Evolutionary conservation across 2,797 vertebrate genomes (phyloP).

Genomic region (Diplodus puntazzo): DNA sequence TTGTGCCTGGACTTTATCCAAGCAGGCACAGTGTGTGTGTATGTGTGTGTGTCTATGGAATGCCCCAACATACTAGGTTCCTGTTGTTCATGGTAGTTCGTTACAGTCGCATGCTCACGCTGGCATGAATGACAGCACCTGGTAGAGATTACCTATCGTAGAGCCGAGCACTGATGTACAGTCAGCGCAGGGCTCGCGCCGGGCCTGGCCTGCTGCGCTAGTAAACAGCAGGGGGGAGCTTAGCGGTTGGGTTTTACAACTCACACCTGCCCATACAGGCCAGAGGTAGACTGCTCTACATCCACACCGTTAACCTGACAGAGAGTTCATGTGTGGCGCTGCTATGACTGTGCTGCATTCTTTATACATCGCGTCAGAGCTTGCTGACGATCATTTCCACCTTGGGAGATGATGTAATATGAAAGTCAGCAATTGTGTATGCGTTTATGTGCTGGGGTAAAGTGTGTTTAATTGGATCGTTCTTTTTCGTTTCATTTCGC

Average conservation of each 20-base stretch:
- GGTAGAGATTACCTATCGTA: constrained; percentile 65
- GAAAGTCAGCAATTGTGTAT: constrained; percentile 29
- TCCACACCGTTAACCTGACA: constrained; percentile 44
- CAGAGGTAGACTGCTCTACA: constrained; percentile 50
- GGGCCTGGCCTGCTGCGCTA: constrained; percentile 42
- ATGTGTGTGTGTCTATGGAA: constrained; percentile 18
- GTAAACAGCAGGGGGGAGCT: constrained; percentile 70
- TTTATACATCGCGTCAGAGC: constrained; percentile 51
- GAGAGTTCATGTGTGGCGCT: constrained; percentile 24
- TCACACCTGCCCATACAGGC: constrained; percentile 67
- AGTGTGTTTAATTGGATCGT: constrained; percentile 14
- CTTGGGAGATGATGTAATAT: constrained; percentile 38
- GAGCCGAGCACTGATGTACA: constrained; percentile 45
- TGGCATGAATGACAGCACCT: constrained; percentile 66
- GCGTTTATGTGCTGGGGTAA: constrained; percentile 10
- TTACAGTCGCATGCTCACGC: constrained; percentile 1
- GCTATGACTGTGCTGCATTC: constrained; percentile 41
- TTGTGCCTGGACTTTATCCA: constrained; percentile 62
- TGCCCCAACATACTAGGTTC: constrained; percentile 9
- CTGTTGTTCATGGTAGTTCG: constrained; percentile 12
- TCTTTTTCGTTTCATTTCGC: constrained; percentile 1
- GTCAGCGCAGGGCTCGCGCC: constrained; percentile 39
- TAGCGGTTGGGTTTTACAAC: constrained; percentile 60
- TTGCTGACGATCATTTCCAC: constrained; percentile 36
- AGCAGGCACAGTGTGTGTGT: constrained; percentile 17